These are phyloP conservation scores for Caenorhabditis parvicauda DNA, from an alignment of 2,888 invertebrate species.

Conservation along the genomic window DNA sequence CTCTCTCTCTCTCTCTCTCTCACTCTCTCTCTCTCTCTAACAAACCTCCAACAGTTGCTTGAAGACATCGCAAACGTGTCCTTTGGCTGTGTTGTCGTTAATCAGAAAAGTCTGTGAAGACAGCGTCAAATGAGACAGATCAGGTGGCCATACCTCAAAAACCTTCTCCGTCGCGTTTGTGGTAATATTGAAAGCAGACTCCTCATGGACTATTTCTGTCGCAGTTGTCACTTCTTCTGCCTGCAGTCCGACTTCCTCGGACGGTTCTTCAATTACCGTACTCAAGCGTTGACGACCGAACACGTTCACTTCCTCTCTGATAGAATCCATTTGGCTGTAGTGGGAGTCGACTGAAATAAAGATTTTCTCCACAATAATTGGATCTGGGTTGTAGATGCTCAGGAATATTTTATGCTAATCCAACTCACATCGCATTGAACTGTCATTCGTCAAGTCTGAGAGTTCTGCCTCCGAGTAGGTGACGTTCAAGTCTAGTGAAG, in stretches of 20 bases:
- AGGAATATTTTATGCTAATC: no score
- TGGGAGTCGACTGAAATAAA: no score
- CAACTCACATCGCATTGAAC: no score
- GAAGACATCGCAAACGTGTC: slow-evolving; percentile 31
- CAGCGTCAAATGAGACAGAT: background rate
- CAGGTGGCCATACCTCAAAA: slow-evolving; percentile 9
- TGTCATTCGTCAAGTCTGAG: slow-evolving; percentile 8
- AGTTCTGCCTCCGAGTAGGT: slow-evolving; percentile 14
- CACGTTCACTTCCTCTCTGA: background rate
- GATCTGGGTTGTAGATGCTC: no score
- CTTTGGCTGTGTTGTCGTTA: slow-evolving; percentile 46
- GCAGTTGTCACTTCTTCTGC: background rate
- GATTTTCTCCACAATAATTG: no score
- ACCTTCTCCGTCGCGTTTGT: slow-evolving; percentile 4
- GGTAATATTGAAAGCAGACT: slow-evolving; percentile 1
- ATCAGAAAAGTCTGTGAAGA: slow-evolving; percentile 40
- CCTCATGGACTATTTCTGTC: background rate
- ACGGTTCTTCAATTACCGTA: slow-evolving; percentile 1
- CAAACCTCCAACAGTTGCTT: slow-evolving; percentile 5
- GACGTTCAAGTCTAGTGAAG: slow-evolving; percentile 14
- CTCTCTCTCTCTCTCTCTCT: no score
- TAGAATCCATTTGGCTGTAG: no score
- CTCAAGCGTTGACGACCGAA: background rate
- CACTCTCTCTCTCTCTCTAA: background rate
- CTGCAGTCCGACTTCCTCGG: slow-evolving; percentile 1